These are phyloP conservation scores for Plecotus auritus DNA, from an alignment of 2,113 vertebrate genomes.

Conservation along the genomic window DNA sequence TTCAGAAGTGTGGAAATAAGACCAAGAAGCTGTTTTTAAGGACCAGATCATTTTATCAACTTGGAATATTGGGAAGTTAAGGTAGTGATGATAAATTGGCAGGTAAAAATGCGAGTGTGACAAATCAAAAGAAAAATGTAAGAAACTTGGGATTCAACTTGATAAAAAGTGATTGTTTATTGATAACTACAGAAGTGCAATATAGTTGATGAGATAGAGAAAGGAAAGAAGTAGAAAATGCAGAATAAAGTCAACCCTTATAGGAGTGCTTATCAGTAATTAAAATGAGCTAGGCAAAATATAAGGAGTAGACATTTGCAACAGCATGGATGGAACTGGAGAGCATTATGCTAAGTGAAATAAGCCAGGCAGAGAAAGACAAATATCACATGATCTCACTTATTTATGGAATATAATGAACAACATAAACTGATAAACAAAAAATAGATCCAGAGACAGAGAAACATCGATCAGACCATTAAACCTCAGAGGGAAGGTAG, in stretches of 20 bases:
- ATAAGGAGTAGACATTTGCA: neutral
- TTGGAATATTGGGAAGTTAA: neutral
- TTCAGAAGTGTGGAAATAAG: neutral
- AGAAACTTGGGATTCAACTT: neutral
- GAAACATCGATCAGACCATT: too few species aligned
- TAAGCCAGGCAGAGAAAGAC: too few species aligned
- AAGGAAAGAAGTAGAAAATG: neutral
- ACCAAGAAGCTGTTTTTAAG: neutral
- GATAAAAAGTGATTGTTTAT: neutral
- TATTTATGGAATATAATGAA: too few species aligned
- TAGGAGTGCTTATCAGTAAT: neutral
- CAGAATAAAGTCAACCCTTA: neutral
- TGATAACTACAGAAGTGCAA: neutral
- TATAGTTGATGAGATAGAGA: neutral
- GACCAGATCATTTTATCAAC: neutral
- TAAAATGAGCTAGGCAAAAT: neutral
- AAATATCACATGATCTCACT: too few species aligned
- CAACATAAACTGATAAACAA: too few species aligned
- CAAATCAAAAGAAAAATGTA: neutral
- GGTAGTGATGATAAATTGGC: neutral
- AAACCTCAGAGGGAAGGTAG: too few species aligned
- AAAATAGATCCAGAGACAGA: too few species aligned
- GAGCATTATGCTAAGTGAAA: too few species aligned
- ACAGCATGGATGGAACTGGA: too few species aligned
- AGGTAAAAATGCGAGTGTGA: neutral